phyloP scores from a whole-genome alignment of 92 coral and sea anemone genomes.

The Virgularia gustaviana region DNA sequence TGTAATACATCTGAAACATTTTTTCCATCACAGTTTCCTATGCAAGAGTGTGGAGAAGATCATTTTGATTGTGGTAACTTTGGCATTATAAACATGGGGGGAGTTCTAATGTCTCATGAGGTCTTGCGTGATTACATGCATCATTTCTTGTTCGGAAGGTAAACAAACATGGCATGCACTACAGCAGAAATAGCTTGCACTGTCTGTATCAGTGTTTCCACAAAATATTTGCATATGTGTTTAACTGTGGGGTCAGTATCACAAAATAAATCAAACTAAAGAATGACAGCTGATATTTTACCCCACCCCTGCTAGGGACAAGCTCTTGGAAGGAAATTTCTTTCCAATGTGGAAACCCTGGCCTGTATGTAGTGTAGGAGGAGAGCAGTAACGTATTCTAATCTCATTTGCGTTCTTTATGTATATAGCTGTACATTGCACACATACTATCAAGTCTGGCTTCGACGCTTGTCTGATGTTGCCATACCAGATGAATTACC shows the following conservation, averaged over 20 bases:
- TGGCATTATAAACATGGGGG: background rate
- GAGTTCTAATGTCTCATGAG: background rate
- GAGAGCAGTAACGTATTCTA: background rate
- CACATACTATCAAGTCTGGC: constrained; percentile 14
- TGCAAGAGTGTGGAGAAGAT: background rate
- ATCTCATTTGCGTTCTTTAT: background rate
- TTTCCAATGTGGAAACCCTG: too few species aligned
- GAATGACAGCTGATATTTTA: too few species aligned
- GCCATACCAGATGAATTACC: background rate
- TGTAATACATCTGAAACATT: too few species aligned
- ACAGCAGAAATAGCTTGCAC: too few species aligned
- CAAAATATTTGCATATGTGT: too few species aligned
- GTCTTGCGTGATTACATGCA: too few species aligned
- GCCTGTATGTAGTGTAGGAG: background rate
- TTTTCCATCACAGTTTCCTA: too few species aligned
- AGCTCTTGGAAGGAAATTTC: too few species aligned
- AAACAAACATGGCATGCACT: too few species aligned
- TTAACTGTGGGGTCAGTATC: background rate
- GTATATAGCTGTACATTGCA: constrained; percentile 1
- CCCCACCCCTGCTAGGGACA: too few species aligned
- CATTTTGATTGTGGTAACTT: background rate
- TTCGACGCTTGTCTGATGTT: background rate
- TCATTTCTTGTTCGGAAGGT: constrained; percentile 6
- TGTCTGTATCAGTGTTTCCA: too few species aligned
- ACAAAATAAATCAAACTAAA: too few species aligned